Conservation (phyloP, 2,888 invertebrate species). For the Omphaloscelis lunosa region DNA sequence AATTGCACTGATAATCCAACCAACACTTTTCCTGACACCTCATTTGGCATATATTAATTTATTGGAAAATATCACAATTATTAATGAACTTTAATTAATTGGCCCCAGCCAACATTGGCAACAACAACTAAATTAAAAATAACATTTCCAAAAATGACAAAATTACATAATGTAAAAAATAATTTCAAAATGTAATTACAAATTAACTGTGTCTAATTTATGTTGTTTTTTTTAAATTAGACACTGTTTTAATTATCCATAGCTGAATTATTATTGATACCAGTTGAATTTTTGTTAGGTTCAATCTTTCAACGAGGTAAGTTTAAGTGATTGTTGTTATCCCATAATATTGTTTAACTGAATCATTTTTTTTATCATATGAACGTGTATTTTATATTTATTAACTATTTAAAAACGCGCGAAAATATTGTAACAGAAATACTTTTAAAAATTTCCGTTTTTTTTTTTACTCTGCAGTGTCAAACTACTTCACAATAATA, state of each 20-base stretch:
- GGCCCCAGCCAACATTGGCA: not conserved
- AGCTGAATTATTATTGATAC: not conserved
- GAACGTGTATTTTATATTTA: not conserved
- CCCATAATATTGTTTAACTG: not conserved
- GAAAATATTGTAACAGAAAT: not conserved
- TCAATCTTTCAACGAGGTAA: not conserved
- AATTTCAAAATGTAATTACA: not conserved
- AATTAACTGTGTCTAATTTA: constrained; percentile 11
- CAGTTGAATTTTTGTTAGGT: not conserved
- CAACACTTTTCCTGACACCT: not conserved
- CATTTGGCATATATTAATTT: constrained; percentile 11
- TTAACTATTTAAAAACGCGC: not conserved
- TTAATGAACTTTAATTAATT: not conserved
- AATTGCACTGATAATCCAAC: not conserved
- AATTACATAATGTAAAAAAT: not conserved
- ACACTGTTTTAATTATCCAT: constrained; percentile 13
- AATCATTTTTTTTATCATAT: not conserved
- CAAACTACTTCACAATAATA: not conserved
- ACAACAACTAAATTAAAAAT: not conserved
- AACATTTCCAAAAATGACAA: not conserved
- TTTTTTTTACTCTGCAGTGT: not conserved
- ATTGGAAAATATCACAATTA: not conserved
- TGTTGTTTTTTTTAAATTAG: constrained; percentile 33
- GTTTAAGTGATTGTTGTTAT: not conserved
- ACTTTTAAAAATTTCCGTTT: not conserved